phyloP scores from a whole-genome alignment of 2,113 vertebrate species.

The Pangasianodon hypophthalmus region DNA sequence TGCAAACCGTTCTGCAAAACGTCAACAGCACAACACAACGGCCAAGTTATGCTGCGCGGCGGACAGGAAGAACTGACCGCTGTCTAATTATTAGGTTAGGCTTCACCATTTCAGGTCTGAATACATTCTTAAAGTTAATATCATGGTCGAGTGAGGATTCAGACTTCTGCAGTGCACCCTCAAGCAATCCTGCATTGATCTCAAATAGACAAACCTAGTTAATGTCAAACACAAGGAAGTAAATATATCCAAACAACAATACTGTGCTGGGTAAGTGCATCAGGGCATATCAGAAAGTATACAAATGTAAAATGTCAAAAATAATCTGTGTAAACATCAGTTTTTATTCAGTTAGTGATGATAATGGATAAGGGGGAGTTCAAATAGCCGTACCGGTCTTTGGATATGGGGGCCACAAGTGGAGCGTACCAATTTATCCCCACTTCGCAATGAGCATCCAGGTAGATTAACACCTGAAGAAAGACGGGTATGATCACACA shows the following conservation, averaged over 20 bases:
- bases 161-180: not conserved
- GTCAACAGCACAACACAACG: constrained; percentile 65
- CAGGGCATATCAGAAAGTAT: not conserved
- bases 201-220: not conserved
- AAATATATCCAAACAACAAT: not conserved
- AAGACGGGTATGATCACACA: not conserved
- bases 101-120: not conserved
- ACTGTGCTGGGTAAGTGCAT: no score
- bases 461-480: constrained; percentile 90
- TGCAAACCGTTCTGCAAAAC: constrained; percentile 93
- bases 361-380: not conserved
- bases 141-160: constrained; percentile 1
- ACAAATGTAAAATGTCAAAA: not conserved
- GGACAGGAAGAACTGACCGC: not conserved
- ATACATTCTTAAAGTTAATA: not conserved
- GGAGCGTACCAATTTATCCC: constrained; percentile 95
- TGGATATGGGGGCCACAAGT: constrained; percentile 92
- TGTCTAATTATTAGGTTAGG: not conserved
- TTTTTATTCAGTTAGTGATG: not conserved
- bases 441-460: constrained; percentile 98
- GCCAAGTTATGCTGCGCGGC: constrained; percentile 23
- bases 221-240: constrained; percentile 9
- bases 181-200: not conserved
- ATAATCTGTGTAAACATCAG: no score
- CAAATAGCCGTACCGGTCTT: constrained; percentile 87